These are phyloP conservation scores for Halictus rubicundus DNA, from an alignment of 1,140 invertebrate genomes.

Conservation along the genomic window DNA sequence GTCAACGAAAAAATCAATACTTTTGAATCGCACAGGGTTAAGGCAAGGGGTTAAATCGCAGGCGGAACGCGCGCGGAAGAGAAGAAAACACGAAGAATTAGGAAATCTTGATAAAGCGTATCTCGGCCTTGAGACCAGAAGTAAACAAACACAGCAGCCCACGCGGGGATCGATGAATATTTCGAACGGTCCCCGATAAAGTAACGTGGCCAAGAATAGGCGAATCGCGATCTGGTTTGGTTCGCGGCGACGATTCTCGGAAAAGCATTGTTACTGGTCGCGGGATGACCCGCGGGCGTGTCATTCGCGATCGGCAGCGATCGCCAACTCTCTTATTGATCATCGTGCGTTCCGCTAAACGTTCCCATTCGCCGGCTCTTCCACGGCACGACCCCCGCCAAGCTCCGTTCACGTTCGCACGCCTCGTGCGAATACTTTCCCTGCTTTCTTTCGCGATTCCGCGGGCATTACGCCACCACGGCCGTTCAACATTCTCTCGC, in stretches of 20 bases:
- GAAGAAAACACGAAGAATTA: too few relatives aligned
- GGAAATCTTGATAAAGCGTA: too few relatives aligned
- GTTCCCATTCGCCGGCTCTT: neutral
- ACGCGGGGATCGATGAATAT: too few relatives aligned
- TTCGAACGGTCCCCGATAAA: too few relatives aligned
- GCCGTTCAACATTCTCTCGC: neutral
- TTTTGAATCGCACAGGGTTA: too few relatives aligned
- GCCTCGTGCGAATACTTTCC: conserved; percentile 24
- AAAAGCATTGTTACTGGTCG: neutral
- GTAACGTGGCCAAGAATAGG: neutral
- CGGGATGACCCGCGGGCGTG: conserved; percentile 1
- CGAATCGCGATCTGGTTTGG: neutral
- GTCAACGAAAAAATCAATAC: too few relatives aligned
- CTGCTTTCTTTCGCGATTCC: conserved; percentile 33
- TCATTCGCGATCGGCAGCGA: neutral
- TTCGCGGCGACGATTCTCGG: neutral
- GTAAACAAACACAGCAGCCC: too few relatives aligned
- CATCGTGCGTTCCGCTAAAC: neutral
- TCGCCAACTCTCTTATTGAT: neutral
- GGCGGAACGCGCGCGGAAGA: too few relatives aligned
- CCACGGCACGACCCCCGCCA: neutral
- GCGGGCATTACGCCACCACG: conserved; percentile 13
- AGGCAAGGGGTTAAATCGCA: too few relatives aligned
- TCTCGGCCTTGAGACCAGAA: too few relatives aligned
- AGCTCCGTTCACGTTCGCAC: neutral